Percentiles rank a stretch among this genome's conserved stretches.
phyloP scores from a whole-genome alignment of 2,888 invertebrate species.

The Serripes groenlandicus region DNA sequence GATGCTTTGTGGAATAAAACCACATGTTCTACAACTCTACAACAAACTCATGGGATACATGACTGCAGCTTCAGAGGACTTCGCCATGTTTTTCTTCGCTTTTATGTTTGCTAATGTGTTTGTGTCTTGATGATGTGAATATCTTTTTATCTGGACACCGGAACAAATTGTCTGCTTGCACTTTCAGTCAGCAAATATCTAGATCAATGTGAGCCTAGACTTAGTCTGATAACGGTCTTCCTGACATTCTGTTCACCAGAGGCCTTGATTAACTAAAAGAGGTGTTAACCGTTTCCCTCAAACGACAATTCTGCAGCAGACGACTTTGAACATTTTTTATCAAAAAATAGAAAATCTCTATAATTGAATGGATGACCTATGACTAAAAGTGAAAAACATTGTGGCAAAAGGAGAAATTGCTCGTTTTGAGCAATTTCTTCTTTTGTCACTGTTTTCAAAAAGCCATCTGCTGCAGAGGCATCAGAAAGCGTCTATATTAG shows the following conservation, averaged over 20 bases:
- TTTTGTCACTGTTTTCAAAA: background rate
- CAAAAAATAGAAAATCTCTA: background rate
- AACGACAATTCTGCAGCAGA: too few relatives aligned
- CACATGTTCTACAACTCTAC: constrained; percentile 71
- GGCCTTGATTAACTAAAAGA: too few relatives aligned
- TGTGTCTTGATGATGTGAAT: constrained; percentile 22
- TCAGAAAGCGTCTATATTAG: background rate
- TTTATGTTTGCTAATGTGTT: constrained; percentile 72
- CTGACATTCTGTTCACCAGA: too few relatives aligned
- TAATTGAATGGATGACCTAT: too few relatives aligned
- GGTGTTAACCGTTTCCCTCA: too few relatives aligned
- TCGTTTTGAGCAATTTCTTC: background rate
- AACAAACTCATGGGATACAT: constrained; percentile 77
- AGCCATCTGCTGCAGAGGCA: background rate
- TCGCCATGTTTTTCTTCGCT: constrained; percentile 78
- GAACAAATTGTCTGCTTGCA: background rate
- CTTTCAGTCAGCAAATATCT: too few relatives aligned
- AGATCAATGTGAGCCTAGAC: too few relatives aligned
- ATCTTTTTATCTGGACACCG: background rate
- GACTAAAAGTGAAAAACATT: background rate
- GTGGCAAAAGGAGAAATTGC: background rate
- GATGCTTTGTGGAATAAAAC: constrained; percentile 79
- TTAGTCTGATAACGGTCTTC: too few relatives aligned
- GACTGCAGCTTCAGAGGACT: constrained; percentile 76
- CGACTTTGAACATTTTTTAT: background rate